Evolutionary conservation across 1,140 invertebrate species (phyloP).

Genomic region (Pissodes strobi): DNA sequence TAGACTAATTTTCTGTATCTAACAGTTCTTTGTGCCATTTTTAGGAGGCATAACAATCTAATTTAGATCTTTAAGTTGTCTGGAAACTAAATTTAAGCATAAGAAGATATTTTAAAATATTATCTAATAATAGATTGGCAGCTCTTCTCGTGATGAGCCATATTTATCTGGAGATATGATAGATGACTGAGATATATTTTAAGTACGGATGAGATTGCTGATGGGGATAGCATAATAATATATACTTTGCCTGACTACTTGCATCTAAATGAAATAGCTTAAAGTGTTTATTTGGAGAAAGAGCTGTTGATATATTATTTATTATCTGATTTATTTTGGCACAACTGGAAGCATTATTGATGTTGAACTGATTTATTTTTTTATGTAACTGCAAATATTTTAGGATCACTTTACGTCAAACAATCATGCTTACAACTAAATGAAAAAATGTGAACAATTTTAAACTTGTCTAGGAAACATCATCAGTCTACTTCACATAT

Average conservation of each 20-base stretch:
- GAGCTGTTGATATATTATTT: conserved; percentile 13
- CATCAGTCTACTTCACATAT: no score
- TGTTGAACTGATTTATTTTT: conserved; percentile 2
- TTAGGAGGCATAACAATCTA: background rate
- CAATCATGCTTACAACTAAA: no score
- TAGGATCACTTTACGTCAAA: no score
- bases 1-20: background rate
- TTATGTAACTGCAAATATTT: no score
- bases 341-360: background rate
- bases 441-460: no score
- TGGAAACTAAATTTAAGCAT: conserved; percentile 10
- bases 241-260: conserved; percentile 11
- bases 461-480: no score
- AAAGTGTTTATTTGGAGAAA: conserved; percentile 6
- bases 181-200: conserved; percentile 19
- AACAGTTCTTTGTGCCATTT: background rate
- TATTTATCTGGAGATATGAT: conserved; percentile 21
- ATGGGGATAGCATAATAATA: conserved; percentile 9
- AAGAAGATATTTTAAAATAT: conserved; percentile 18
- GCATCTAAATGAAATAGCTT: background rate
- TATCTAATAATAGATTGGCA: conserved; percentile 16
- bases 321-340: background rate
- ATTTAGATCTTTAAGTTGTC: conserved; percentile 1
- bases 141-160: conserved; percentile 4
- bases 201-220: conserved; percentile 5